phyloP scores from a whole-genome alignment of 2,797 vertebrate species.

The Diplodus puntazzo region DNA sequence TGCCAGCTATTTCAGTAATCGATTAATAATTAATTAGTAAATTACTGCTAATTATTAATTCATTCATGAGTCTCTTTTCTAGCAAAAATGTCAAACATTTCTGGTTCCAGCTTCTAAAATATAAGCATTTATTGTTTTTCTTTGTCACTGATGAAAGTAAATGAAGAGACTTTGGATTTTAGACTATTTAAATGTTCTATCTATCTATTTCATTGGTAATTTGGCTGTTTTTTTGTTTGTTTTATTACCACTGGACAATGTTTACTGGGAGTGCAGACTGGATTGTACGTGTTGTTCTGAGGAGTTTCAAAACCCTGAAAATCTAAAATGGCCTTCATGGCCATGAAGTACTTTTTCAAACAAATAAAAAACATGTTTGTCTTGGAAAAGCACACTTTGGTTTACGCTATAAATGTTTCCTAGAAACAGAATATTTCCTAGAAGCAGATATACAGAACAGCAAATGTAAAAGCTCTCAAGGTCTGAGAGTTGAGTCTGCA shows the following conservation, averaged over 20 bases:
- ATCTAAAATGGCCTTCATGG: background rate
- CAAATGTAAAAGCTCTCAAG: slow-evolving; percentile 7
- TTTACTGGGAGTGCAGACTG: background rate
- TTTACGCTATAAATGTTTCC: background rate
- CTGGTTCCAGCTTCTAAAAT: too few relatives aligned
- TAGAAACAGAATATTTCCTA: background rate
- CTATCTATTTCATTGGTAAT: background rate
- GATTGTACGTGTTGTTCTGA: background rate
- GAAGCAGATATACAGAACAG: slow-evolving; percentile 1
- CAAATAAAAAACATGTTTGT: background rate
- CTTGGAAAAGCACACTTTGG: background rate
- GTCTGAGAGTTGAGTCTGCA: background rate
- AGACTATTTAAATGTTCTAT: too few relatives aligned
- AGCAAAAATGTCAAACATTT: too few relatives aligned
- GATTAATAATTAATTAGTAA: too few relatives aligned
- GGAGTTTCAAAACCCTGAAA: background rate
- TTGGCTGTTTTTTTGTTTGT: background rate
- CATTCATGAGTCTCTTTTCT: too few relatives aligned
- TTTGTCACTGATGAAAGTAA: too few relatives aligned
- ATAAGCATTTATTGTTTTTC: too few relatives aligned
- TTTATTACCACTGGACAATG: background rate
- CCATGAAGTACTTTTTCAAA: background rate
- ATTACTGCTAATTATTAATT: too few relatives aligned
- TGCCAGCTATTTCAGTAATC: too few relatives aligned
- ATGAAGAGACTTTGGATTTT: too few relatives aligned